Evolutionary conservation across 2,797 vertebrate species (phyloP).

Genomic region (Gymnoscopelus microlampas): DNA sequence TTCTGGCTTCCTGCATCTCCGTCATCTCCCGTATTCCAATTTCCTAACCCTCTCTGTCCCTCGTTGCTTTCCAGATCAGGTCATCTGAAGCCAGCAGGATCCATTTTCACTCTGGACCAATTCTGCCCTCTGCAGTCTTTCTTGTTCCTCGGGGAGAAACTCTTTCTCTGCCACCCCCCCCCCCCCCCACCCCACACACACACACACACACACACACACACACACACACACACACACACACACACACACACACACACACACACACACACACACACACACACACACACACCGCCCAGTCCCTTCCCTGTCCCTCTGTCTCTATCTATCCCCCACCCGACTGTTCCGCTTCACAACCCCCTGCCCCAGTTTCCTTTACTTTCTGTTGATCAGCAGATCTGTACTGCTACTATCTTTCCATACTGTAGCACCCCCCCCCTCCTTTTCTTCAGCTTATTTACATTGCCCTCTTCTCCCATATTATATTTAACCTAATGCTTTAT

Average conservation of each 20-base stretch:
- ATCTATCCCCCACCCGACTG: too few relatives aligned
- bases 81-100: conserved; percentile 6
- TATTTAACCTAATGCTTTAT: too few relatives aligned
- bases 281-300: neutral
- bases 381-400: neutral
- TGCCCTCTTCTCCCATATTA: too few relatives aligned
- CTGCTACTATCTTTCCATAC: neutral
- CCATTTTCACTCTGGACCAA: conserved; percentile 9
- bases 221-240: too few relatives aligned
- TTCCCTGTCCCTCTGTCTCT: neutral
- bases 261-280: too few relatives aligned
- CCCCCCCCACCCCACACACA: too few relatives aligned
- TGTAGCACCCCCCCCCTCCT: neutral
- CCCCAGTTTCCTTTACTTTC: conserved; percentile 8
- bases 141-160: conserved; percentile 15
- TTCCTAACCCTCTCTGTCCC: neutral
- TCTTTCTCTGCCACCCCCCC: neutral
- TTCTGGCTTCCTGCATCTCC: too few relatives aligned
- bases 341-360: neutral
- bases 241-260: too few relatives aligned
- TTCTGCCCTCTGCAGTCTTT: conserved; percentile 9
- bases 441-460: neutral
- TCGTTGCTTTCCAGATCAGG: conserved; percentile 8
- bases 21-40: conserved; percentile 19
- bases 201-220: too few relatives aligned